Evolutionary conservation across 1,140 invertebrate genomes (phyloP).

Genomic region (Pseudoatta argentina): DNA sequence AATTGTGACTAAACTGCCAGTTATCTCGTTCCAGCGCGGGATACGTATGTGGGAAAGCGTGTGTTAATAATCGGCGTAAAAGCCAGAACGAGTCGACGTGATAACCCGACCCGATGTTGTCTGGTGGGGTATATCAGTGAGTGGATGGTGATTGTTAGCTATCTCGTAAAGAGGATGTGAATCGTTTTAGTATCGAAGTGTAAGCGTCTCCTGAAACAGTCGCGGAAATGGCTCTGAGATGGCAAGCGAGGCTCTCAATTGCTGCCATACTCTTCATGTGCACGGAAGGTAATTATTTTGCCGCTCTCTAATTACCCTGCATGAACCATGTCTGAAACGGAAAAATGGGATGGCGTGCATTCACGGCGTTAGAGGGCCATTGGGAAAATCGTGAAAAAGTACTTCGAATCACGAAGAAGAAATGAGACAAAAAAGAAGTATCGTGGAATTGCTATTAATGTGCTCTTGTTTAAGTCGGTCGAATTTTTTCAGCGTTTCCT

Average conservation of each 20-base stretch:
- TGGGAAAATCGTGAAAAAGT: slow-evolving; percentile 31
- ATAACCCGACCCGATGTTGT: slow-evolving; percentile 34
- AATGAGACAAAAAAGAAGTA: slow-evolving; percentile 13
- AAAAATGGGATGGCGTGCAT: slow-evolving; percentile 21
- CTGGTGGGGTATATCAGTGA: slow-evolving; percentile 46
- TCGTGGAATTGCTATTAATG: slow-evolving; percentile 12
- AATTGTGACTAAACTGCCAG: background rate
- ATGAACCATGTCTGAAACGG: slow-evolving; percentile 3
- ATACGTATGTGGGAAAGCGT: background rate
- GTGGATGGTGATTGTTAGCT: slow-evolving; percentile 62
- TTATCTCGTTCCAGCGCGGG: background rate
- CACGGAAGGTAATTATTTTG: slow-evolving; percentile 83
- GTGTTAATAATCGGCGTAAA: slow-evolving; percentile 3
- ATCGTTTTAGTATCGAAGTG: slow-evolving; percentile 77
- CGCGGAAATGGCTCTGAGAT: slow-evolving; percentile 85
- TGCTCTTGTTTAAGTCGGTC: background rate
- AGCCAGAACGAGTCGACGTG: background rate
- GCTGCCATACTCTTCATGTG: slow-evolving; percentile 86
- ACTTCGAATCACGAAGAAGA: background rate
- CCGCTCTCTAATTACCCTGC: slow-evolving; percentile 35
- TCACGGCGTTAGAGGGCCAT: background rate
- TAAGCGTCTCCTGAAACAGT: slow-evolving; percentile 62
- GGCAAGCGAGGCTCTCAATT: slow-evolving; percentile 85
- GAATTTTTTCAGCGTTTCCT: background rate
- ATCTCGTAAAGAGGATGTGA: slow-evolving; percentile 67